phyloP scores from a whole-genome alignment of 2,113 vertebrate genomes.

The Castor canadensis region DNA sequence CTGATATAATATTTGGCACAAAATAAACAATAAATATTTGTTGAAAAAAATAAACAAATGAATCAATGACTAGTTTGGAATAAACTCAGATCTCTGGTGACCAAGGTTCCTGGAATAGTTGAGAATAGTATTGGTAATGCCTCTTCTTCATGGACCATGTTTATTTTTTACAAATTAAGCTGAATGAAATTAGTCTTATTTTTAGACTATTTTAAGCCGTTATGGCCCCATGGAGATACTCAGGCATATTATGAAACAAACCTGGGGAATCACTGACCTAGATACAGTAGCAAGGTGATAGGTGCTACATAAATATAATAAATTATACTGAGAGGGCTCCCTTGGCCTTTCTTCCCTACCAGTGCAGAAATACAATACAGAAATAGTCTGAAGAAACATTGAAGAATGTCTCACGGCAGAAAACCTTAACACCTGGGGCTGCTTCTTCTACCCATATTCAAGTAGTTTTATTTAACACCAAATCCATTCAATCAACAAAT shows the following conservation, averaged over 20 bases:
- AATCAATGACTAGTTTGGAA: neutral
- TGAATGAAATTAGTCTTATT: conserved; percentile 66
- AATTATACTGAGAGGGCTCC: conserved; percentile 62
- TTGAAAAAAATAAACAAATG: neutral
- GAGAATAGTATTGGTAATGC: neutral
- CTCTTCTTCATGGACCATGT: neutral
- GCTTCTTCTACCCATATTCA: conserved; percentile 26
- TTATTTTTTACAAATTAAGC: conserved; percentile 63
- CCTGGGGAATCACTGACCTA: conserved; percentile 74
- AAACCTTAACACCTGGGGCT: neutral
- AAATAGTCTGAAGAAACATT: conserved; percentile 61
- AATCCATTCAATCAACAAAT: conserved; percentile 17
- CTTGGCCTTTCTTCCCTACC: conserved; percentile 31
- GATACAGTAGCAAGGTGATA: conserved; percentile 72
- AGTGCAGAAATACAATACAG: conserved; percentile 21
- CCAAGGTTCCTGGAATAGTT: neutral
- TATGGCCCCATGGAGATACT: conserved; percentile 56
- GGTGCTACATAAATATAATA: conserved; percentile 67
- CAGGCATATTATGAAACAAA: conserved; percentile 63
- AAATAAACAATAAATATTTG: neutral
- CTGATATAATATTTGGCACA: neutral
- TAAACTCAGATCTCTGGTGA: neutral
- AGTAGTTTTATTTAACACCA: conserved; percentile 50
- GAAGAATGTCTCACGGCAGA: conserved; percentile 51
- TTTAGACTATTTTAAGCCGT: conserved; percentile 58